Evolutionary conservation across 2,888 invertebrate species (phyloP).

Genomic region (Pyrrhia umbra): DNA sequence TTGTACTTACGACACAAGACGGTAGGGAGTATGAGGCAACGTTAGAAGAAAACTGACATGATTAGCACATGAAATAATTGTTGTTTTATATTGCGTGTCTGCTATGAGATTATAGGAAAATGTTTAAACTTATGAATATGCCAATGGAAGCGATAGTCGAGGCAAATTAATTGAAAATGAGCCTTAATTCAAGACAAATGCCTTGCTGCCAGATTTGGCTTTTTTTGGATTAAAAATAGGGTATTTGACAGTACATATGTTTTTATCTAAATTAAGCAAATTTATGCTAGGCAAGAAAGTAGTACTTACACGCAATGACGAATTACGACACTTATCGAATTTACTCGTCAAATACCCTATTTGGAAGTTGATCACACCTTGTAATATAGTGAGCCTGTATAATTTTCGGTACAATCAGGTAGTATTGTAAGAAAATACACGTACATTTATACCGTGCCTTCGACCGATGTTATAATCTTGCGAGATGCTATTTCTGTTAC

Average conservation of each 20-base stretch:
- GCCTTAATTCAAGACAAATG: background rate
- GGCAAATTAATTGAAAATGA: slow-evolving; percentile 8
- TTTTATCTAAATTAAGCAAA: background rate
- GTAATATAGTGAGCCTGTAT: slow-evolving; percentile 54
- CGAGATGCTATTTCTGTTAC: slow-evolving; percentile 58
- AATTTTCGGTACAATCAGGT: slow-evolving; percentile 55
- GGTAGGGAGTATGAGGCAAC: slow-evolving; percentile 42
- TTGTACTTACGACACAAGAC: slow-evolving; percentile 49
- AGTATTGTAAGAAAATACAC: slow-evolving; percentile 71
- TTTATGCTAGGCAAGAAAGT: background rate
- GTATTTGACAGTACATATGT: background rate
- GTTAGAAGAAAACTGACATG: slow-evolving; percentile 47
- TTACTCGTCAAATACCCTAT: background rate
- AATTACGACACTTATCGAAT: background rate
- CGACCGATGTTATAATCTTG: slow-evolving; percentile 63
- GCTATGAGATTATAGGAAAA: slow-evolving; percentile 51
- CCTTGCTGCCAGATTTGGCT: slow-evolving; percentile 29
- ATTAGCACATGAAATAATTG: slow-evolving; percentile 45
- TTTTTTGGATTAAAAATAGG: slow-evolving; percentile 52
- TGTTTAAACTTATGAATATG: slow-evolving; percentile 41
- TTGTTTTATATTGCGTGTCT: slow-evolving; percentile 55
- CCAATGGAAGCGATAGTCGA: slow-evolving; percentile 38
- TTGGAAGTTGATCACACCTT: slow-evolving; percentile 31
- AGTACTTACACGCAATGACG: background rate
- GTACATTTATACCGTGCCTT: slow-evolving; percentile 73